A percentile compares a stretch with the other conserved stretches of the same genome.
These are phyloP conservation scores for Anorthoa munda DNA, from an alignment of 2,888 invertebrate species.

Conservation along the genomic window DNA sequence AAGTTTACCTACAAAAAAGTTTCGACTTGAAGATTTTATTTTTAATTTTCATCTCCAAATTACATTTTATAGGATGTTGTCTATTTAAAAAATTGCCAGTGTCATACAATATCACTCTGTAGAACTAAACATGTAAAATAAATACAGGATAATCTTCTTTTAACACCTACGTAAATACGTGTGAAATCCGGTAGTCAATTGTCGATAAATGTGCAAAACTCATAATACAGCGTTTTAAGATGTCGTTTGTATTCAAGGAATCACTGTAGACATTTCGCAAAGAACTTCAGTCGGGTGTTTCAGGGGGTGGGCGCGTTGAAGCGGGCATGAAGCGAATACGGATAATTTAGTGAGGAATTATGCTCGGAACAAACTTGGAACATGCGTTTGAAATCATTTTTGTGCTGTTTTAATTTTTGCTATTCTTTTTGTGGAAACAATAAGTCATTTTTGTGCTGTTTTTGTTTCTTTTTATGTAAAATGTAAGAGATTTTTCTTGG, in stretches of 20 bases:
- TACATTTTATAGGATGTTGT: background rate
- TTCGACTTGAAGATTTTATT: too few relatives aligned
- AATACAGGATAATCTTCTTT: slow-evolving; percentile 37
- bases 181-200: slow-evolving; percentile 78
- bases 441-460: background rate
- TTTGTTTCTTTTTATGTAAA: too few relatives aligned
- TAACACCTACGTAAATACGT: slow-evolving; percentile 66
- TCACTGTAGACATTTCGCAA: slow-evolving; percentile 91
- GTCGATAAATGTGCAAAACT: slow-evolving; percentile 86
- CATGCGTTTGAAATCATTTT: slow-evolving; percentile 69
- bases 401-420: slow-evolving; percentile 31
- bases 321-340: slow-evolving; percentile 84
- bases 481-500: too few relatives aligned
- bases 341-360: slow-evolving; percentile 88
- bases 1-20: too few relatives aligned
- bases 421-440: background rate
- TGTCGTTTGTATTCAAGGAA: slow-evolving; percentile 91
- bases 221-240: slow-evolving; percentile 86
- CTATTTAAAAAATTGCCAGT: slow-evolving; percentile 10
- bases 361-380: slow-evolving; percentile 79
- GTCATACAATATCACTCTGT: background rate
- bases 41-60: background rate
- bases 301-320: slow-evolving; percentile 79
- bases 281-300: slow-evolving; percentile 80
- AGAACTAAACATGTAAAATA: too few relatives aligned